A percentile compares a stretch with the other conserved stretches of the same genome.
These are phyloP conservation scores for Sitta europaea DNA, from an alignment of 2,113 vertebrate genomes.

Conservation along the genomic window DNA sequence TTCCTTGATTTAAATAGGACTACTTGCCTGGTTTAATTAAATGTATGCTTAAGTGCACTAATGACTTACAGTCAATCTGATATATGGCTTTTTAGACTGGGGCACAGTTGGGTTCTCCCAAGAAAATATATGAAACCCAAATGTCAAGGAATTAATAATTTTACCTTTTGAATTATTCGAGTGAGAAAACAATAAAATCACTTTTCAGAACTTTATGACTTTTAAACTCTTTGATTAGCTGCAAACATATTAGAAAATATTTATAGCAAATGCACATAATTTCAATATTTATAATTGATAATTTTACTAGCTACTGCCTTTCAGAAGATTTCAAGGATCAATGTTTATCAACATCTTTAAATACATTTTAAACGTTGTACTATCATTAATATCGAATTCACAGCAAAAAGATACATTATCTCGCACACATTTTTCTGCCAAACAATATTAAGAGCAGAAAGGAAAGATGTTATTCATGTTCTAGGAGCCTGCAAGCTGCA, in stretches of 20 bases:
- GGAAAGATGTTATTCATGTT: not conserved
- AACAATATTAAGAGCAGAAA: not conserved
- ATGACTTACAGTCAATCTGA: not conserved
- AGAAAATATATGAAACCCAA: not conserved
- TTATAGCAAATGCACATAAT: not conserved
- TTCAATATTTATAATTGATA: not conserved
- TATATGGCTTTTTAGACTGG: not conserved
- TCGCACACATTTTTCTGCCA: not conserved
- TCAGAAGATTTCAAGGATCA: not conserved
- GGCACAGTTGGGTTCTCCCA: not conserved
- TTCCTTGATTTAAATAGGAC: constrained; percentile 31
- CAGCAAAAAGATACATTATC: not conserved
- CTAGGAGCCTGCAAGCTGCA: not conserved
- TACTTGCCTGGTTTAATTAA: constrained; percentile 33
- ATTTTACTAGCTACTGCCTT: not conserved
- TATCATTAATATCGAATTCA: not conserved
- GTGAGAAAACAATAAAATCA: not conserved
- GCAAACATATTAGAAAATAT: not conserved
- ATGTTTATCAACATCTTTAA: not conserved
- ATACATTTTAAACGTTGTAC: not conserved
- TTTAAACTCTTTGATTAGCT: not conserved
- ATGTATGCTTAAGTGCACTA: not conserved
- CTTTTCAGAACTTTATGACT: not conserved
- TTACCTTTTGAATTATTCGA: not conserved
- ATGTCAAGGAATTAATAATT: not conserved